These are phyloP conservation scores for Sitophilus oryzae DNA, from an alignment of 1,140 invertebrate species.

Conservation along the genomic window DNA sequence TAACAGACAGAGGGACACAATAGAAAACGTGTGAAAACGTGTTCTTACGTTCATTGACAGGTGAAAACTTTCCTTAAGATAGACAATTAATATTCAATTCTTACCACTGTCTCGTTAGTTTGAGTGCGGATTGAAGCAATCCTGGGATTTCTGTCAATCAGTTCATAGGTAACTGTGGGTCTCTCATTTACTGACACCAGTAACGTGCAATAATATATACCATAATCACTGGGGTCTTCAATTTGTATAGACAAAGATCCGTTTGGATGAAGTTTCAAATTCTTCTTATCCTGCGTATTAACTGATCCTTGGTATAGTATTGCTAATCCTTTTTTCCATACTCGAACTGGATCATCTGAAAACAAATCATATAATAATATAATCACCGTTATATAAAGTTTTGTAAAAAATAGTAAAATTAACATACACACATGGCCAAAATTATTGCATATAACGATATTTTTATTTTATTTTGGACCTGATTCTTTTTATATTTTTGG, in stretches of 20 bases:
- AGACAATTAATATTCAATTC: neutral
- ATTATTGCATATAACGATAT: no score
- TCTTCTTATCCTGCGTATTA: neutral
- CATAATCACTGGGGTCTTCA: neutral
- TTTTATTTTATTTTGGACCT: no score
- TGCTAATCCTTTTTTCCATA: neutral
- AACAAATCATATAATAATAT: neutral
- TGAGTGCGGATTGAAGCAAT: conserved; percentile 2
- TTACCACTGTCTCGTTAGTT: conserved; percentile 12
- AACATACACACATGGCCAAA: neutral
- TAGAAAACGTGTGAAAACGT: no score
- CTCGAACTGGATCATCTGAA: neutral
- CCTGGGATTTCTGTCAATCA: neutral
- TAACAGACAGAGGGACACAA: no score
- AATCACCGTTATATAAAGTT: neutral
- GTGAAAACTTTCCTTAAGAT: no score
- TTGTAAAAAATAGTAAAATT: neutral
- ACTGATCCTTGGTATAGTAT: neutral
- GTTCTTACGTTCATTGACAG: no score
- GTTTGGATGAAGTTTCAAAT: neutral
- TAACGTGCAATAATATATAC: conserved; percentile 12
- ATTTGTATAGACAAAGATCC: conserved; percentile 9
- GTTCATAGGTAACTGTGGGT: conserved; percentile 6
- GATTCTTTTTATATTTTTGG: no score
- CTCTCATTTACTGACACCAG: neutral